Percentiles rank a stretch among this genome's conserved stretches.
phyloP scores from a whole-genome alignment of 2,888 invertebrate species.

The Himalopsyche japonica region DNA sequence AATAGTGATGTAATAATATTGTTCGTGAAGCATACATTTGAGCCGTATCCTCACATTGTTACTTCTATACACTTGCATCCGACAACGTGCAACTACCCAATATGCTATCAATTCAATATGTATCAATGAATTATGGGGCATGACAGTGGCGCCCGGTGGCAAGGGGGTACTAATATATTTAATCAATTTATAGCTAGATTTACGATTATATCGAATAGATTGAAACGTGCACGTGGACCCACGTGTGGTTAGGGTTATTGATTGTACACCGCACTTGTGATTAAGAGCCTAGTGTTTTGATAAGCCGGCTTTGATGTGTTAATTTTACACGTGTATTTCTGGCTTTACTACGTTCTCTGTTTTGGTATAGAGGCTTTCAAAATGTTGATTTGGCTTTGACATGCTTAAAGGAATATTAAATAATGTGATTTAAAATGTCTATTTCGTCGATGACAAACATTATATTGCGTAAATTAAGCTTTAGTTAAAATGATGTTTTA shows the following conservation, averaged over 20 bases:
- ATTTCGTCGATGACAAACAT: too few relatives aligned
- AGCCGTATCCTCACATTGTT: not conserved
- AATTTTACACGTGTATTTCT: not conserved
- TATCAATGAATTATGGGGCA: slow-evolving; percentile 35
- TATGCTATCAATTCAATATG: slow-evolving; percentile 37
- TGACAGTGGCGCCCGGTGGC: slow-evolving; percentile 13
- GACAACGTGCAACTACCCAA: slow-evolving; percentile 25
- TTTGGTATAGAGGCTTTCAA: not conserved
- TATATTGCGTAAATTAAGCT: too few relatives aligned
- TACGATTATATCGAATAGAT: slow-evolving; percentile 36
- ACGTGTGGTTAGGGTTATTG: not conserved
- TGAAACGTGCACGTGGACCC: slow-evolving; percentile 11
- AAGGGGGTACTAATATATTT: slow-evolving; percentile 29
- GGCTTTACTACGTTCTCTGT: not conserved
- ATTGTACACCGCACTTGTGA: not conserved
- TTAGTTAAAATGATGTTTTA: too few relatives aligned
- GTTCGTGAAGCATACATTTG: not conserved
- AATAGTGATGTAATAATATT: too few relatives aligned
- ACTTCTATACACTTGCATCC: not conserved
- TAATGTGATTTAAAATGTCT: too few relatives aligned
- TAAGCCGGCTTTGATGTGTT: not conserved
- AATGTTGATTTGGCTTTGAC: not conserved
- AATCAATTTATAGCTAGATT: slow-evolving; percentile 32
- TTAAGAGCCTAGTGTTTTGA: not conserved
- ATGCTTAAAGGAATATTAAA: too few relatives aligned